phyloP scores from a whole-genome alignment of 2,888 invertebrate genomes.

The Drosophila maculinotata region DNA sequence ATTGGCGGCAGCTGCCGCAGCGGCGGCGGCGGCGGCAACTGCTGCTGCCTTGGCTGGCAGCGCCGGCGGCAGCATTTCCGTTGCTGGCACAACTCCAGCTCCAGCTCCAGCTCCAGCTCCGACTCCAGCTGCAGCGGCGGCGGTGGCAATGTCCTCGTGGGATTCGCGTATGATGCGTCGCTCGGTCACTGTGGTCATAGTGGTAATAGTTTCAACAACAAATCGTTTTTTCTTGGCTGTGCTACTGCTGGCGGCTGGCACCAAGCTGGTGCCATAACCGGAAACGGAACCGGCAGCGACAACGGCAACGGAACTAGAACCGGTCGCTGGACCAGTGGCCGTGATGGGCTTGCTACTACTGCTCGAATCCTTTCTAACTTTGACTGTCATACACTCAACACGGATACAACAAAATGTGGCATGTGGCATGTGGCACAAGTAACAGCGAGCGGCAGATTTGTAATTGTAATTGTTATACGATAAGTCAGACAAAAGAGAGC shows the following conservation, averaged over 20 bases:
- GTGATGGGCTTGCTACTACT: conserved; percentile 43
- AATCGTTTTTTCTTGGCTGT: conserved; percentile 83
- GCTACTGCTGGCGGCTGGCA: conserved; percentile 59
- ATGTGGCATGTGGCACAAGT: conserved; percentile 26
- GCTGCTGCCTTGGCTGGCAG: conserved; percentile 63
- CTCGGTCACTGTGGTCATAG: conserved; percentile 89
- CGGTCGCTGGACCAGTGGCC: conserved; percentile 1
- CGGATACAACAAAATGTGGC: conserved; percentile 9
- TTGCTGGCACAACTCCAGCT: conserved; percentile 16
- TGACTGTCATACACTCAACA: conserved; percentile 46
- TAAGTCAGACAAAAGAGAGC: conserved; percentile 51
- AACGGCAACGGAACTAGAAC: conserved; percentile 26
- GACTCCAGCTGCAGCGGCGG: conserved; percentile 22
- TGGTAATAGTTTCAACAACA: conserved; percentile 88
- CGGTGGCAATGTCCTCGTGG: conserved; percentile 77
- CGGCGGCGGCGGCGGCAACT: conserved; percentile 44
- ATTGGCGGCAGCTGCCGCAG: conserved; percentile 31
- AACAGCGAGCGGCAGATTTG: conserved; percentile 43
- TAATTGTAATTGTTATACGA: conserved; percentile 36
- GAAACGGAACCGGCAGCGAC: conserved; percentile 28
- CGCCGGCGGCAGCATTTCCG: conserved; percentile 59
- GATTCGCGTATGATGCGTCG: conserved; percentile 86
- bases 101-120: conserved; percentile 26
- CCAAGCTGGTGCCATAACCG: conserved; percentile 20
- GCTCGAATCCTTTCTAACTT: conserved; percentile 68